These are phyloP conservation scores for Aplocera efformata DNA, from an alignment of 2,888 invertebrate species.

Conservation along the genomic window DNA sequence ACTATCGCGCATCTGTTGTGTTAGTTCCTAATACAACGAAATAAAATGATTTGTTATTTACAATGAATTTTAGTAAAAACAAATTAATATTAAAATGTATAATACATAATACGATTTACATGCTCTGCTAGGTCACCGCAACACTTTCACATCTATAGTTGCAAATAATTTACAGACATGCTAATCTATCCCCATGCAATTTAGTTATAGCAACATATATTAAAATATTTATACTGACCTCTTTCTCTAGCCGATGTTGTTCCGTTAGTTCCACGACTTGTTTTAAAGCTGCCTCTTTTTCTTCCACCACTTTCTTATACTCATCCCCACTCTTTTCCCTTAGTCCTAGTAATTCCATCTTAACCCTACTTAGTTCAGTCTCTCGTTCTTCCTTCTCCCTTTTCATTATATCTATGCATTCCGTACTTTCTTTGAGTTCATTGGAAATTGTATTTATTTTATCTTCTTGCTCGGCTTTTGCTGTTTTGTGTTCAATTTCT, in stretches of 20 bases:
- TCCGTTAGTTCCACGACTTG: slow-evolving; percentile 54
- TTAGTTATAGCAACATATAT: background rate
- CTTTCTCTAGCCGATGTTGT: slow-evolving; percentile 60
- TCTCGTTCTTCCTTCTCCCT: slow-evolving; percentile 60
- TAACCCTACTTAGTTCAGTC: slow-evolving; percentile 55
- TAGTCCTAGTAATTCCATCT: slow-evolving; percentile 56
- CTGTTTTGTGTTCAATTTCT: slow-evolving; percentile 69
- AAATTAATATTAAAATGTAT: too few species aligned
- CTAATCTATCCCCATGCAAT: background rate
- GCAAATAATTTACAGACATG: background rate
- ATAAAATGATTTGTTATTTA: slow-evolving; percentile 24
- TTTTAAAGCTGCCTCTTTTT: slow-evolving; percentile 59
- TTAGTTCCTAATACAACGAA: slow-evolving; percentile 54
- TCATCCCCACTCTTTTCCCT: slow-evolving; percentile 64
- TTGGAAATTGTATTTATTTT: slow-evolving; percentile 52
- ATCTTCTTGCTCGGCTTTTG: slow-evolving; percentile 61
- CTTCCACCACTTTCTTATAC: slow-evolving; percentile 58
- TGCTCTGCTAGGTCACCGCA: too few species aligned
- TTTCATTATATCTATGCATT: slow-evolving; percentile 52
- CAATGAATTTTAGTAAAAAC: slow-evolving; percentile 12
- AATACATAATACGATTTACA: too few species aligned
- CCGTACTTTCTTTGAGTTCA: slow-evolving; percentile 63
- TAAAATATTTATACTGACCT: slow-evolving; percentile 50
- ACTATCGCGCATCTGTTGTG: slow-evolving; percentile 35
- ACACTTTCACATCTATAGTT: too few species aligned